phyloP scores from a whole-genome alignment of 1,140 invertebrate species.

The Sitobion miscanthi region DNA sequence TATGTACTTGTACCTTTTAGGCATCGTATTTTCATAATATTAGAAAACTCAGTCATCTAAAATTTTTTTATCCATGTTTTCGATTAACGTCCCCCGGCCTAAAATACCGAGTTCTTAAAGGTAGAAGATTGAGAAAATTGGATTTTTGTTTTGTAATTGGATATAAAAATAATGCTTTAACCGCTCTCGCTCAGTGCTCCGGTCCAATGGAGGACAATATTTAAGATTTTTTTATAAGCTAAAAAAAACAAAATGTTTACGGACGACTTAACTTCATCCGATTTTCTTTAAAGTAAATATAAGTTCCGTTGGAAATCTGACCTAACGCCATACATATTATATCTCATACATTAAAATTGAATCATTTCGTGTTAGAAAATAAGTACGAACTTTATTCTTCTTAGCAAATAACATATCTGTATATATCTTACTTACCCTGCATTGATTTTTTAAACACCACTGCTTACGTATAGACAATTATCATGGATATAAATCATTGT shows the following conservation, averaged over 20 bases:
- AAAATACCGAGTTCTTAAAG: neutral
- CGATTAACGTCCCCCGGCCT: neutral
- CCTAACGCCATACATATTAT: neutral
- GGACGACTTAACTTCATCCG: neutral
- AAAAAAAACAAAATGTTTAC: neutral
- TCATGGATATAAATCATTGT: neutral
- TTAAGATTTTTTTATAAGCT: slow-evolving; percentile 11
- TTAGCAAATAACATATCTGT: neutral
- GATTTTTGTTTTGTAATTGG: neutral
- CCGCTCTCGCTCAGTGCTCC: neutral
- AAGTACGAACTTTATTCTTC: neutral
- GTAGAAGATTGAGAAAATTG: neutral
- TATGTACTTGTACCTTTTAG: too few species aligned
- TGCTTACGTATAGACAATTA: neutral
- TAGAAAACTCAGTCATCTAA: neutral
- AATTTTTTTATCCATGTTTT: neutral
- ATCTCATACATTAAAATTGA: neutral
- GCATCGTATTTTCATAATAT: neutral
- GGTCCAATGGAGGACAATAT: neutral
- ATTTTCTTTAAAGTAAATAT: neutral
- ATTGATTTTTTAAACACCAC: neutral
- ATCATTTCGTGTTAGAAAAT: neutral
- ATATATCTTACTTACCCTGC: neutral
- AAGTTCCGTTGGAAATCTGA: neutral
- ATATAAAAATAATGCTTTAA: slow-evolving; percentile 19